Conservation (phyloP, 1,140 invertebrate genomes). For the Pectinophora gossypiella region DNA sequence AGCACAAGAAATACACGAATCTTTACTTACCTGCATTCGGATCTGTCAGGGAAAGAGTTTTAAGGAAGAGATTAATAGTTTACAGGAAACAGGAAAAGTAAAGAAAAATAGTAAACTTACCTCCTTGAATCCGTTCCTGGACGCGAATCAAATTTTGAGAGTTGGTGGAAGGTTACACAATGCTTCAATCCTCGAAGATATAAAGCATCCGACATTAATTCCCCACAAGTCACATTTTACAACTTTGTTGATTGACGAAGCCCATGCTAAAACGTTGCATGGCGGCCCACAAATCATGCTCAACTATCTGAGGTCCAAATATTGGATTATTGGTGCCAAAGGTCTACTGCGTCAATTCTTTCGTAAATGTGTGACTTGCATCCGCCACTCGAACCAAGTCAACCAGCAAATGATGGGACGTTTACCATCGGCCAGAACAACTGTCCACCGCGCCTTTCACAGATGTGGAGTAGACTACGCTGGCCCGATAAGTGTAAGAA, state of each 20-base stretch:
- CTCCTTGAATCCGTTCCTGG: constrained; percentile 4
- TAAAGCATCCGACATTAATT: neutral
- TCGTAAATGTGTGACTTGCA: neutral
- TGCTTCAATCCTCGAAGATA: neutral
- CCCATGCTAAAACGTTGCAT: neutral
- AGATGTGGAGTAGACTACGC: too few species aligned
- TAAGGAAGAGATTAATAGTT: neutral
- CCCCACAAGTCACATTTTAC: neutral
- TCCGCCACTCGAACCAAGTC: neutral
- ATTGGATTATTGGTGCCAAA: neutral
- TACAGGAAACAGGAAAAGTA: neutral
- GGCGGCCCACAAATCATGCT: too few species aligned
- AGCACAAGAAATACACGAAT: neutral
- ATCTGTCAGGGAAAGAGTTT: neutral
- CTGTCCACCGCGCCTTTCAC: neutral
- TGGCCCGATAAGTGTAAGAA: too few species aligned
- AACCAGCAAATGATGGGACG: neutral
- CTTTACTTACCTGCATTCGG: constrained; percentile 3
- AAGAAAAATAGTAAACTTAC: constrained; percentile 2
- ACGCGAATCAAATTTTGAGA: neutral
- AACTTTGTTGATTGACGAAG: neutral
- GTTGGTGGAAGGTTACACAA: constrained; percentile 4
- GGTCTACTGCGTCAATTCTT: neutral
- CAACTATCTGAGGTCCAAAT: too few species aligned
- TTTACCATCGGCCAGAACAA: neutral